A percentile compares a stretch with the other conserved stretches of the same genome.
These are phyloP conservation scores for Telenomus remus DNA, from an alignment of 1,140 invertebrate species.

Conservation along the genomic window DNA sequence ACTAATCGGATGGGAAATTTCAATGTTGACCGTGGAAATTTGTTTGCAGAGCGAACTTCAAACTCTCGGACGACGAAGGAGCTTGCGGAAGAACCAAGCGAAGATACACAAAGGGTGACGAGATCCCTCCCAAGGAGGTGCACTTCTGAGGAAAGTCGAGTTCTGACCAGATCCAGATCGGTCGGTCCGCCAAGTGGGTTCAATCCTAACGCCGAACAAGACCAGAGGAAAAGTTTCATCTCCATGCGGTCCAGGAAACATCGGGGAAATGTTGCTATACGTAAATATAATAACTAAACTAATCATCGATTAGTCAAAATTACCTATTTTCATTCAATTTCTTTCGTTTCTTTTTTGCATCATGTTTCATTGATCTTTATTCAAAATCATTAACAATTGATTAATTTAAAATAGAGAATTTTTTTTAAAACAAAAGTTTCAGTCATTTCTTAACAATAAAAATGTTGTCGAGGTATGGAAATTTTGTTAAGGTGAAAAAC, in stretches of 20 bases:
- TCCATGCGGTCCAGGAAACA: constrained; percentile 41
- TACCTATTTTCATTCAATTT: too few relatives aligned
- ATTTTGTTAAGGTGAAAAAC: too few relatives aligned
- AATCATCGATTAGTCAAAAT: too few relatives aligned
- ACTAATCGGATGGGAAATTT: too few relatives aligned
- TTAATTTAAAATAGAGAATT: too few relatives aligned
- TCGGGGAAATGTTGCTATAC: constrained; percentile 61
- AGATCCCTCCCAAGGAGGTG: constrained; percentile 62
- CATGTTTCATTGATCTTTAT: too few relatives aligned
- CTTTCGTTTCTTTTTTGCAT: too few relatives aligned
- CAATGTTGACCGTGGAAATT: background rate
- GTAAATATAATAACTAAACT: constrained; percentile 45
- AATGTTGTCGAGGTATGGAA: too few relatives aligned
- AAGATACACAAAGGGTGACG: constrained; percentile 27
- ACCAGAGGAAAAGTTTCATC: constrained; percentile 54
- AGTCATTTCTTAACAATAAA: too few relatives aligned
- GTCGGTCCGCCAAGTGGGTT: constrained; percentile 38
- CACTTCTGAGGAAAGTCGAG: constrained; percentile 61
- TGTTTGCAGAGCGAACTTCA: constrained; percentile 16
- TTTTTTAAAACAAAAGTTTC: too few relatives aligned
- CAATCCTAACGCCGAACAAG: constrained; percentile 61
- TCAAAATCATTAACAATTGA: too few relatives aligned
- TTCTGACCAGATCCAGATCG: constrained; percentile 52
- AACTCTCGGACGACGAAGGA: constrained; percentile 23
- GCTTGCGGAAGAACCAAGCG: constrained; percentile 32